A percentile compares a stretch with the other conserved stretches of the same genome.
Conservation (phyloP, 2,888 invertebrate genomes). For the Tipula lateralis region DNA sequence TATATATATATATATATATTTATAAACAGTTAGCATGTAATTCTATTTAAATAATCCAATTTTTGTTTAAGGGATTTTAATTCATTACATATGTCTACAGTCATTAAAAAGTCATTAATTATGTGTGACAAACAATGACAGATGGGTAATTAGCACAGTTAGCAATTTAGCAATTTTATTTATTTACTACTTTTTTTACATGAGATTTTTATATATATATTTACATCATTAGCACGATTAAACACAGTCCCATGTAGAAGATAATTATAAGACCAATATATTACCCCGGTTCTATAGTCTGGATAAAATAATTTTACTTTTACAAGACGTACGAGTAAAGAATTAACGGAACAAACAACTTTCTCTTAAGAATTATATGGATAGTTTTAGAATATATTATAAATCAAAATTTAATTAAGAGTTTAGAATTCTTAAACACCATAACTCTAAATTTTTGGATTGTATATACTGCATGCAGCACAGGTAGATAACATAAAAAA, state of each 20-base stretch:
- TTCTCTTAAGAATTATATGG: not conserved
- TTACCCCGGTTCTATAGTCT: not conserved
- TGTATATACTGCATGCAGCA: not conserved
- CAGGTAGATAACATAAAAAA: not conserved
- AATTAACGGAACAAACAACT: not conserved
- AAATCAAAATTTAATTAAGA: not conserved
- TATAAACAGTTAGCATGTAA: not conserved
- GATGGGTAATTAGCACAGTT: not conserved
- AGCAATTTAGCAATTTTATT: not conserved
- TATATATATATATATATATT: too few relatives aligned
- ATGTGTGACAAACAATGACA: slow-evolving; percentile 11
- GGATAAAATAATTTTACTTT: not conserved
- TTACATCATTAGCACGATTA: not conserved
- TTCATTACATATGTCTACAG: not conserved
- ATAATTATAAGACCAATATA: not conserved
- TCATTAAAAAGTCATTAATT: not conserved
- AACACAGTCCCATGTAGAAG: not conserved
- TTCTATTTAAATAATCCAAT: not conserved
- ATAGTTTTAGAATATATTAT: not conserved
- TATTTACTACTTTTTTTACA: not conserved
- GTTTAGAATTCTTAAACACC: not conserved
- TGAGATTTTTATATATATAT: not conserved
- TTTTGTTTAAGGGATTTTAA: not conserved
- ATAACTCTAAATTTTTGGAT: not conserved
- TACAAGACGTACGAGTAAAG: not conserved